Percentiles rank a stretch among this genome's conserved stretches.
phyloP scores from a whole-genome alignment of 2,888 invertebrate species.

The Platycheirus albimanus region DNA sequence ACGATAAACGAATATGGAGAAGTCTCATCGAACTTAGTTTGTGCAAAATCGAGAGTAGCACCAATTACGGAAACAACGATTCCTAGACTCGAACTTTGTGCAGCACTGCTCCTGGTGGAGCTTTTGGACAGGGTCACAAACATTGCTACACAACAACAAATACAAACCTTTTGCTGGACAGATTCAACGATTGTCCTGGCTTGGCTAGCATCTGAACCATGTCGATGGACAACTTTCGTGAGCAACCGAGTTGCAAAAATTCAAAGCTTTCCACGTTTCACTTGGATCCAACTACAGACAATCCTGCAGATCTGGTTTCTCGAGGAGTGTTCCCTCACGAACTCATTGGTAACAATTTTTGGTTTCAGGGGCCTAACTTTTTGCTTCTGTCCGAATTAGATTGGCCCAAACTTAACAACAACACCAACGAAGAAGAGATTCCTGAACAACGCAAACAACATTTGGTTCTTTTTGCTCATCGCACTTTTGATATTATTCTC shows the following conservation, averaged over 20 bases:
- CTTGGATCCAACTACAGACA: not conserved
- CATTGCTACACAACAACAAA: too few relatives aligned
- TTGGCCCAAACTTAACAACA: not conserved
- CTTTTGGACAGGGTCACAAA: too few relatives aligned
- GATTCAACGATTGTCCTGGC: too few relatives aligned
- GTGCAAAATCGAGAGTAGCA: not conserved
- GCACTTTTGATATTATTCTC: not conserved
- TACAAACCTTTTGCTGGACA: too few relatives aligned
- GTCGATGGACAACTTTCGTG: not conserved
- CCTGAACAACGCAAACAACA: constrained; percentile 6
- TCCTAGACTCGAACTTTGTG: not conserved
- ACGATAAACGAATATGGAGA: too few relatives aligned
- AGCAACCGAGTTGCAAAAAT: constrained; percentile 6
- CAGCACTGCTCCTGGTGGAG: too few relatives aligned
- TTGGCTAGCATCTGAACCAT: too few relatives aligned
- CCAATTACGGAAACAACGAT: not conserved
- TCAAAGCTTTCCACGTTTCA: not conserved
- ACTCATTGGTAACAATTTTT: not conserved
- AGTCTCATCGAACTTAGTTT: too few relatives aligned
- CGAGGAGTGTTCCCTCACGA: not conserved
- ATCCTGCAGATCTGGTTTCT: not conserved
- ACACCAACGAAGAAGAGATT: not conserved
- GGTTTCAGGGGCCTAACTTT: not conserved
- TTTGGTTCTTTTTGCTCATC: not conserved
- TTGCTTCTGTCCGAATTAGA: not conserved